A percentile compares a stretch with the other conserved stretches of the same genome.
Evolutionary conservation across 2,888 invertebrate species (phyloP).

Genomic region (Oscheius myriophilus): DNA sequence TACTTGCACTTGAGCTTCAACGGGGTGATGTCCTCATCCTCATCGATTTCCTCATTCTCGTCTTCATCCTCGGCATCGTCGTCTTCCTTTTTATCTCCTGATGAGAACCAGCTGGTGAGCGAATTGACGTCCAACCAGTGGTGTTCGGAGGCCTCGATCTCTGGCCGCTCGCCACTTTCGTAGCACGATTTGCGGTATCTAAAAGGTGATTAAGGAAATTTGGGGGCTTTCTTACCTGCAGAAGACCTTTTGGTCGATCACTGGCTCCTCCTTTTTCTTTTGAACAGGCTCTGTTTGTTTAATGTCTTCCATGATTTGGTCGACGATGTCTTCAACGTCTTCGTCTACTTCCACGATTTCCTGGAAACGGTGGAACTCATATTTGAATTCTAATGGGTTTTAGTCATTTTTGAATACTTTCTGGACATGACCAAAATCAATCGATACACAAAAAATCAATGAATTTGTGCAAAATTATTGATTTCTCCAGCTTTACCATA

Average conservation of each 20-base stretch:
- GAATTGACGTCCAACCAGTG: slow-evolving; percentile 31
- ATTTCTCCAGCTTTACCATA: not conserved
- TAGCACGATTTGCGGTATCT: slow-evolving; percentile 67
- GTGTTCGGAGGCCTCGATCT: slow-evolving; percentile 41
- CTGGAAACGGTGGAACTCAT: slow-evolving; percentile 30
- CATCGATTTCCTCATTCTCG: slow-evolving; percentile 40
- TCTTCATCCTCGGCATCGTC: slow-evolving; percentile 41
- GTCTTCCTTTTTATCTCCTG: slow-evolving; percentile 44
- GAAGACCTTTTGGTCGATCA: slow-evolving; percentile 14
- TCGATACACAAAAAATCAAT: too few species aligned
- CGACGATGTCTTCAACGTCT: slow-evolving; percentile 46
- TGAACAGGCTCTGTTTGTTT: not conserved
- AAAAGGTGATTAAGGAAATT: not conserved
- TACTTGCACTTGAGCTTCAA: slow-evolving; percentile 55
- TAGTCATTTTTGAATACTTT: not conserved
- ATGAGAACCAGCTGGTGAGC: not conserved
- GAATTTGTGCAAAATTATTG: too few species aligned
- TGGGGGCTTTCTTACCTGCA: slow-evolving; percentile 11
- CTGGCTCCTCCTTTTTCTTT: slow-evolving; percentile 18
- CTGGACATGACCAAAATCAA: too few species aligned
- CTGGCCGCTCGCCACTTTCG: slow-evolving; percentile 54
- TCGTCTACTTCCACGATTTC: slow-evolving; percentile 34
- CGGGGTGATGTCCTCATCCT: slow-evolving; percentile 40
- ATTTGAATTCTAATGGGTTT: not conserved
- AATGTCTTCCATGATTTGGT: slow-evolving; percentile 34